Evolutionary conservation across 1,140 invertebrate genomes (phyloP), one percentile per base, ranked within the genome.

Genomic region (Drosophila nigromelanica): DNA sequence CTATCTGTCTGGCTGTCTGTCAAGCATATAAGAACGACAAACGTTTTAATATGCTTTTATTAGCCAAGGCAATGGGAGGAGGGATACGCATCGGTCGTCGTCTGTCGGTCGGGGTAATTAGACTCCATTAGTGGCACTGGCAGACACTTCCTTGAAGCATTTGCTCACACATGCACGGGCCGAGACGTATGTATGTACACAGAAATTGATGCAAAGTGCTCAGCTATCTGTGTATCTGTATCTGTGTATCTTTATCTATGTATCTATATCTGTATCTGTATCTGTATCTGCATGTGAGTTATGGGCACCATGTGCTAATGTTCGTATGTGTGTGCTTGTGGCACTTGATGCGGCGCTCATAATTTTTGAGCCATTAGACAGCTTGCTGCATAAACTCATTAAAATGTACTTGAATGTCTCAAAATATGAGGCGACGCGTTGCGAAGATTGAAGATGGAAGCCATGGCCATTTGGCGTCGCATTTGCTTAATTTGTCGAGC

Each of bases 291-390:
- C 54, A 63, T 63, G 56, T 70, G 54, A 73, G 42, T 73, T 60
- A 73, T 67, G 62, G 35, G 54, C 62, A 52, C 35, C 69, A 72
- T 67, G 70, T 73, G 63, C 52, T 48, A 39, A 58, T 51, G 55
- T 37, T 18, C 11, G 43, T 24, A 24, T 39, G 33, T 51, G 27
- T 61, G 42, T 56, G 35, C 10, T 51, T 42, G 47, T 51, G 45
- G 42, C 66, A 70, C 71, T 73, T 74, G 71, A 69, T 74, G 58
- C 43, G 74, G 83, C 78, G 83, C 79, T 87, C 85, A 87, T 87
- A 87, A 89, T 89, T 87, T 89, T 76, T 87, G 70, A 73, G 83
- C 79, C 83, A 87, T 89, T 87, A 87, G 82, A 79, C 79, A 79
- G 82, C 79, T 73, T 87, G 78, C 66, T 86, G 76, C 69, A 89